Conservation (phyloP, 2,113 vertebrate genomes). For the Tricholaema leucomelas region DNA sequence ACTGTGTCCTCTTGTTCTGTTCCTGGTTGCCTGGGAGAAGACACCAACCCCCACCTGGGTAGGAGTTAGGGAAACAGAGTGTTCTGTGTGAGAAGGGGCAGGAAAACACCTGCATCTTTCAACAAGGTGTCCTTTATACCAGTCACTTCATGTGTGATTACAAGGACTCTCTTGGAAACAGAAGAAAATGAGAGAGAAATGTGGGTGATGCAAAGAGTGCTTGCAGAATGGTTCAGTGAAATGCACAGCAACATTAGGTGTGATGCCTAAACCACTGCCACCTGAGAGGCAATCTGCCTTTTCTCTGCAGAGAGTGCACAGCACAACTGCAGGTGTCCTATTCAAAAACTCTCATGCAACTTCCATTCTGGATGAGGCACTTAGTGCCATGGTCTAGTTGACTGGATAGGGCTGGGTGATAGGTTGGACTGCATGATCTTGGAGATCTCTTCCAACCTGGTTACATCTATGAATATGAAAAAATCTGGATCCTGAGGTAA, state of each 20-base stretch:
- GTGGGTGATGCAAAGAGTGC: background rate
- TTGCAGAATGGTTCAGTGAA: background rate
- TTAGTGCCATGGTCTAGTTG: too few species aligned
- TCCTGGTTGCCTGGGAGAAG: too few species aligned
- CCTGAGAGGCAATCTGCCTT: background rate
- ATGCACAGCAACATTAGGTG: accelerated
- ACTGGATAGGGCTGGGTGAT: too few species aligned
- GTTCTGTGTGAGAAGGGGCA: background rate
- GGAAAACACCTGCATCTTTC: background rate
- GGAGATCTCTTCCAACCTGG: too few species aligned
- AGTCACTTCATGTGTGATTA: background rate
- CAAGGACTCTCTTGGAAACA: background rate
- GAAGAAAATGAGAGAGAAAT: background rate
- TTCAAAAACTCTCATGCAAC: background rate
- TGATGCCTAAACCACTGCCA: background rate
- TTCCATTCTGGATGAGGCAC: too few species aligned
- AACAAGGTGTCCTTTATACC: background rate
- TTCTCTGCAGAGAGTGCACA: background rate
- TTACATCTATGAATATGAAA: too few species aligned
- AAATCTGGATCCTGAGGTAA: background rate
- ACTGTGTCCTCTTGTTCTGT: too few species aligned
- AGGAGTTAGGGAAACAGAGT: background rate
- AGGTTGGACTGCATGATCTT: too few species aligned
- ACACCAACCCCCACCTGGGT: too few species aligned
- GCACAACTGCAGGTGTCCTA: background rate